A percentile compares a stretch with the other conserved stretches of the same genome.
Conservation (phyloP, 2,797 vertebrate genomes). For the Sylvia borin region DNA sequence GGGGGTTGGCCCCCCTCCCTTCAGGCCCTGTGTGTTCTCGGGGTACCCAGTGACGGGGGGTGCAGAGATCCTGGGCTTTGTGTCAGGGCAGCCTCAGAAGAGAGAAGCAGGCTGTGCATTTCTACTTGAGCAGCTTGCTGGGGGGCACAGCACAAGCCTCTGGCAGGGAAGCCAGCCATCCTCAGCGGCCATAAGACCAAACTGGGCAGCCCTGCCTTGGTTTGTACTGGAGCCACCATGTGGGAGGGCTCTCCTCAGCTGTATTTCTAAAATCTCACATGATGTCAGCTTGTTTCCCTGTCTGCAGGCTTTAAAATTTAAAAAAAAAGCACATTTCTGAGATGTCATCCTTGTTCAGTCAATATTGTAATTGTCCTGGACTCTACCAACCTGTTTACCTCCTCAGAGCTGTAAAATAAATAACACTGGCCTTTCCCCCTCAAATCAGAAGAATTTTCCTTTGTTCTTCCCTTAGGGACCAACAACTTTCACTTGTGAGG, state of each 20-base stretch:
- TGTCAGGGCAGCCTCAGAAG: not conserved
- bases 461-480: slow-evolving; percentile 8
- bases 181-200: not conserved
- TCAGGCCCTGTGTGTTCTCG: not conserved
- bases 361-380: slow-evolving; percentile 18
- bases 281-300: not conserved
- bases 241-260: not conserved
- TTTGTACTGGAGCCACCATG: not conserved
- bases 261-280: not conserved
- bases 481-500: not conserved
- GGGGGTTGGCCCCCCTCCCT: not conserved
- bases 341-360: not conserved
- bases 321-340: not conserved
- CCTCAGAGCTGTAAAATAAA: slow-evolving; percentile 17
- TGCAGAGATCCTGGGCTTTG: not conserved
- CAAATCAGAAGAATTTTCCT: slow-evolving; percentile 6
- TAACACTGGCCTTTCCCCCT: not conserved
- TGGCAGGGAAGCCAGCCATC: not conserved
- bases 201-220: not conserved
- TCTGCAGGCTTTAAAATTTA: not conserved
- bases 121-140: not conserved
- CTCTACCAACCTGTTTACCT: not conserved
- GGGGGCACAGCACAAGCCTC: not conserved
- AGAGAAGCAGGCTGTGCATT: not conserved
- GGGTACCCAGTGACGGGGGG: accelerated